Base-by-base conservation (phyloP, 2,888 invertebrate genomes). In the Tipula unca region DNA sequence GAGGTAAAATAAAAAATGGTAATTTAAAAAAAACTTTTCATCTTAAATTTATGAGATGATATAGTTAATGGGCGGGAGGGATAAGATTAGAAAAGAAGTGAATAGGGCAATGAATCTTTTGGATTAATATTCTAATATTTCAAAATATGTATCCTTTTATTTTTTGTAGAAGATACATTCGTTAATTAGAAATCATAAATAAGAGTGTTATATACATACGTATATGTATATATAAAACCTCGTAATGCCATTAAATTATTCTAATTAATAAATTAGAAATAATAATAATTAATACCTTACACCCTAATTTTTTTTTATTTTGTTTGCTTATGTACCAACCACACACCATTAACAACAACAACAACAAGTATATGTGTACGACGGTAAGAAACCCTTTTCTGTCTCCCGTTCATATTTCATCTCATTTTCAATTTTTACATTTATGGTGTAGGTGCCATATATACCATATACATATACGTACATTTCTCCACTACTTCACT, bases 101-200 rank as follows among this genome's bases (percentile, higher is more conserved):
- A 69, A 69, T 10, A 25, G 69, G 69, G 69, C 25, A 25, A 69
- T 69, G 69, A 69, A 69, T 69, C 25, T 69, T 69, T 69, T 69
- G 69, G 69, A 69, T 69, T 69, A 69, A 69, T 69, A 69, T 69
- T 69, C 69, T 69, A 69, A 69, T 69, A 69, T 69, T 69, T 69
- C 69, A 69, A 69, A 69, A 69, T 69, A 69, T 69, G 69, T 69
- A 69, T 69, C 69, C 69, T 69, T 69, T n/a, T n/a, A n/a, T n/a
- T n/a, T 69, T 69, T 25, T 25, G 69, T 69, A 13, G 2, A 25
- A 69, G 20, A 69, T 69, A 69, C 69, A 69, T 69, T 69, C 69
- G 69, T 69, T 69, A 69, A 69, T 69, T 69, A 69, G 69, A 69
- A 69, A 69, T 69, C 69, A 69, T 69, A 69, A 69, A 69, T 69